These are phyloP conservation scores for Athalia rosae DNA, from an alignment of 2,888 invertebrate species.

Conservation along the genomic window DNA sequence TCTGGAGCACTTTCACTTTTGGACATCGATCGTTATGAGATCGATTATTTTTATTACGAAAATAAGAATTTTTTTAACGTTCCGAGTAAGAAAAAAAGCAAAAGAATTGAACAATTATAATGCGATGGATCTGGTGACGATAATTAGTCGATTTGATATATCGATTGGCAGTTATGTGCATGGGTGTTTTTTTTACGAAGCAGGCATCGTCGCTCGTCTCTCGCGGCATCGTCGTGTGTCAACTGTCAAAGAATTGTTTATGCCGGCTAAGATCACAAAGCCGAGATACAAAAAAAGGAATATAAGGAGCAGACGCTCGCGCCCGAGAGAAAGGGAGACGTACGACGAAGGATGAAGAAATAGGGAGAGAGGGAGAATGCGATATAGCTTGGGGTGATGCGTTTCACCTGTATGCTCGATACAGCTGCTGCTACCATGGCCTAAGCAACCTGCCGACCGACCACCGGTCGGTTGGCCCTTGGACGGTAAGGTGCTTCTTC, in stretches of 20 bases:
- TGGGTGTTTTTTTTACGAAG: too few species aligned
- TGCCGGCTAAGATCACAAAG: slow-evolving; percentile 44
- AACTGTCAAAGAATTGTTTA: slow-evolving; percentile 44
- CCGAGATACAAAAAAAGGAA: slow-evolving; percentile 35
- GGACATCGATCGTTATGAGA: neutral
- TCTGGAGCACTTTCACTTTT: slow-evolving; percentile 7
- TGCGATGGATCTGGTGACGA: too few species aligned
- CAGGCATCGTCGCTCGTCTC: too few species aligned
- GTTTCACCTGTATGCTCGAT: slow-evolving; percentile 43
- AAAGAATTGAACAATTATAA: too few species aligned
- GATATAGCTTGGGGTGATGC: slow-evolving; percentile 44
- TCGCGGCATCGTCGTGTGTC: slow-evolving; percentile 33
- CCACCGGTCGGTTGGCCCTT: slow-evolving; percentile 31
- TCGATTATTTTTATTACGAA: neutral
- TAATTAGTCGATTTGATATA: too few species aligned
- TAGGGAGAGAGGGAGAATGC: slow-evolving; percentile 43
- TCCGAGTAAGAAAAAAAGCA: too few species aligned
- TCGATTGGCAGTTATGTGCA: neutral
- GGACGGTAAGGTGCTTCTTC: slow-evolving; percentile 43
- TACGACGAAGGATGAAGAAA: neutral
- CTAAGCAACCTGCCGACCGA: slow-evolving; percentile 49
- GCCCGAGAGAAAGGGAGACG: slow-evolving; percentile 42
- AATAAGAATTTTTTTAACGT: too few species aligned
- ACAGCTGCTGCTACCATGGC: slow-evolving; percentile 48
- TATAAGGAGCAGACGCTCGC: slow-evolving; percentile 48